A percentile compares a stretch with the other conserved stretches of the same genome.
These are phyloP conservation scores for Myotis yumanensis DNA, from an alignment of 2,113 vertebrate genomes.

Conservation along the genomic window DNA sequence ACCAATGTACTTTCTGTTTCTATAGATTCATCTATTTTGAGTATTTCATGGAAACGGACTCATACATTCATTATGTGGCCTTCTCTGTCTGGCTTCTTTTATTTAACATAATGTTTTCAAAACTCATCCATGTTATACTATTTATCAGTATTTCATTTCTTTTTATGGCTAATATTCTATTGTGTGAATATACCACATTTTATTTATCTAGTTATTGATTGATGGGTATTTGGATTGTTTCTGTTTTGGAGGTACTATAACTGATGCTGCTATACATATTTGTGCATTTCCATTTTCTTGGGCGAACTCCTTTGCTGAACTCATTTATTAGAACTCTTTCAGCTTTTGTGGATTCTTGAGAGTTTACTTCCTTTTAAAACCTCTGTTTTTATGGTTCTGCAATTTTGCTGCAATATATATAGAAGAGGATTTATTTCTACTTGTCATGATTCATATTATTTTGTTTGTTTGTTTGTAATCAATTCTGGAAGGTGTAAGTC, in stretches of 20 bases:
- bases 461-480: slow-evolving; percentile 26
- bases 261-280: background rate
- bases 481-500: background rate
- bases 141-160: background rate
- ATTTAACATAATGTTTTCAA: background rate
- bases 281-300: slow-evolving; percentile 22
- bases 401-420: background rate
- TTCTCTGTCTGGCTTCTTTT: background rate
- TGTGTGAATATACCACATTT: background rate
- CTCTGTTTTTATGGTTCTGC: background rate
- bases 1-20: background rate
- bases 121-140: background rate
- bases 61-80: background rate
- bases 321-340: background rate
- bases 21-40: background rate
- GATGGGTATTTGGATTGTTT: background rate
- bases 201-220: background rate
- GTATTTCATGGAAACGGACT: background rate
- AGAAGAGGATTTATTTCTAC: background rate
- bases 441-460: background rate
- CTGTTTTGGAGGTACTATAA: background rate
- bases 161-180: background rate
- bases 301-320: background rate
- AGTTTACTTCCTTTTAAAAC: background rate
- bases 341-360: background rate